Conservation (phyloP, 2,113 vertebrate species). For the Erinaceus europaeus region DNA sequence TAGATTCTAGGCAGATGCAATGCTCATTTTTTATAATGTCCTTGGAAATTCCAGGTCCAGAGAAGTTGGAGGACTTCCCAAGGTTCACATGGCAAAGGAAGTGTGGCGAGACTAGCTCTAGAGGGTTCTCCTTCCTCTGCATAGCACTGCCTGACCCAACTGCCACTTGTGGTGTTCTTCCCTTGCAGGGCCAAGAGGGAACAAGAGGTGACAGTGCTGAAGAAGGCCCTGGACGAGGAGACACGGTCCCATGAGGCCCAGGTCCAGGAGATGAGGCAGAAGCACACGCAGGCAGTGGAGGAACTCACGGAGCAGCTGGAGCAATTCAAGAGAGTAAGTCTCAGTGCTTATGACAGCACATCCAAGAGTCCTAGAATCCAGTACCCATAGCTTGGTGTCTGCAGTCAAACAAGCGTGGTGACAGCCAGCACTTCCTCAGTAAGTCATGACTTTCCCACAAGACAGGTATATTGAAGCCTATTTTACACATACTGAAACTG, state of each 20-base stretch:
- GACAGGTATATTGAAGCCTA: no score
- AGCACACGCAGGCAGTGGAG: constrained; percentile 90
- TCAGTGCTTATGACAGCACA: background rate
- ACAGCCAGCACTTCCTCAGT: no score
- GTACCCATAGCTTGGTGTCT: no score
- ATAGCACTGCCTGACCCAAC: fast-evolving
- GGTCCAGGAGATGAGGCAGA: constrained; percentile 94
- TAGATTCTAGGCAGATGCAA: background rate
- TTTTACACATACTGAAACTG: no score
- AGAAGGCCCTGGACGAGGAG: constrained; percentile 93
- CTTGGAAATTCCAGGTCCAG: background rate
- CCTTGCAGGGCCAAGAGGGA: constrained; percentile 91
- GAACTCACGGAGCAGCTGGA: constrained; percentile 94
- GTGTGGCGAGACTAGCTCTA: background rate
- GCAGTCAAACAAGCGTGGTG: no score
- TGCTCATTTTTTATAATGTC: no score
- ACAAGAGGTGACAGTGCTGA: constrained; percentile 92
- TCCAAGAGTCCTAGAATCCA: no score
- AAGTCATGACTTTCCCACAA: no score
- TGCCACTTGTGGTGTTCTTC: background rate
- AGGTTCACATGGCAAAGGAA: background rate
- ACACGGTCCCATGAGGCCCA: constrained; percentile 89
- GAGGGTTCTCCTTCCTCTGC: background rate
- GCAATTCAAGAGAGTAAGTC: constrained; percentile 90
- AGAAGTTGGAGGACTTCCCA: background rate